These are phyloP conservation scores for Scolopax mira DNA, from an alignment of 2,113 vertebrate species.

Conservation along the genomic window DNA sequence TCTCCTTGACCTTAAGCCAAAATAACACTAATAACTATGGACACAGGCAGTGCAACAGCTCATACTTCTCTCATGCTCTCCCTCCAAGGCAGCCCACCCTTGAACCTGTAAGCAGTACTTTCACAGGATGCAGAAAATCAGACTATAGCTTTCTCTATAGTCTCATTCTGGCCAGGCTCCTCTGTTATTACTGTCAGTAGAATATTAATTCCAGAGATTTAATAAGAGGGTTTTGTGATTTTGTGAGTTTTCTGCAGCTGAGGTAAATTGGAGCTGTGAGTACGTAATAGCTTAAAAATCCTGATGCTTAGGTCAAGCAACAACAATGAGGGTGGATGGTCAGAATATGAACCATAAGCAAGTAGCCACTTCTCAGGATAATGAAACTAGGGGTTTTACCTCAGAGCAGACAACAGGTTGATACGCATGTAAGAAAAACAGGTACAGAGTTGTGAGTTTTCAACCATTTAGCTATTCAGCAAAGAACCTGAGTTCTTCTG, in stretches of 20 bases:
- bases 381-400: neutral
- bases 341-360: neutral
- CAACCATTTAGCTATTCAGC: neutral
- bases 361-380: neutral
- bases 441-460: neutral
- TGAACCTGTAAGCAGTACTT: neutral
- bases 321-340: neutral
- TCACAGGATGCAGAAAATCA: neutral
- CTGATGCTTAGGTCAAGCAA: neutral
- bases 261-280: neutral
- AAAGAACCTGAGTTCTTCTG: neutral
- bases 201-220: neutral
- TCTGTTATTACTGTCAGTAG: neutral
- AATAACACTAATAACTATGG: neutral
- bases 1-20: neutral
- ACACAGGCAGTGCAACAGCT: neutral
- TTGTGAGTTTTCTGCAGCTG: neutral
- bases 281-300: neutral
- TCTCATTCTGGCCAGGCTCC: neutral
- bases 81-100: neutral
- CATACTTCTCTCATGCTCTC: neutral
- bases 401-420: neutral
- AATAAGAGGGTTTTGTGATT: neutral
- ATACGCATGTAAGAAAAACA: neutral
- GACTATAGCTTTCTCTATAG: neutral